Base-by-base conservation (phyloP, 37 sponge, comb jelly and placozoan genomes). In the Hexactinellida sp. region DNA sequence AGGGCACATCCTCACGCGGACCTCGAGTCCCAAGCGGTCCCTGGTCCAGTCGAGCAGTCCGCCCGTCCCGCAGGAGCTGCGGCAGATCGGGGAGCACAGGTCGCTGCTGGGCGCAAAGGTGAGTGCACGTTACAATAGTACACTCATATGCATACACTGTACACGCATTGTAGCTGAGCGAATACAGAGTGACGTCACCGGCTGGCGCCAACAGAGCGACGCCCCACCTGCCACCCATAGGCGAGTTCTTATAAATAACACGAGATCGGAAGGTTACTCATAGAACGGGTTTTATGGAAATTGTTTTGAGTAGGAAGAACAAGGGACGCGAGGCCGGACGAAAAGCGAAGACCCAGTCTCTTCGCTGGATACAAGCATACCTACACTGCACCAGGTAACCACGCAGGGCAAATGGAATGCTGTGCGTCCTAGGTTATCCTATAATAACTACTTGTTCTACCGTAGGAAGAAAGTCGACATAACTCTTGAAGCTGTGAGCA, bases 31-130 rank as follows among this genome's bases (percentile, higher is more conserved):
- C 32, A 63, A 63, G 76, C 76, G 76, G 5, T n/a, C 76, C 25
- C 25, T 63, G 19, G 28, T 32, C 76, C 21, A n/a, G 76, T 63
- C 76, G 5, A n/a, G 3, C 34, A 63, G 76, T n/a, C 76, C 3
- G 28, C 30, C 76, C 5, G 28, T 63, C 5, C 76, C 76, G 25
- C 76, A 23, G 5, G 76, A 63, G 34, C 21, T 63, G 25, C 34
- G 25, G 32, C 3, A 10, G 13, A 23, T 63, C 28, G 34, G 28
- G 13, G 28, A 63, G 25, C 76, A 63, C 30, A 10, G 34, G 34
- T 21, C 76, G 25, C 76, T 63, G 30, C 76, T 63, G 34, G 76
- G 76, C 76, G 76, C 76, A 23, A 63, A 63, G 76, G 76, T n/a
- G 34, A 28, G 76, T 41, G 5, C 13, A 13, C 10, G 47, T n/a